phyloP scores from a whole-genome alignment of 92 coral and sea anemone species.

The Ricordea florida region DNA sequence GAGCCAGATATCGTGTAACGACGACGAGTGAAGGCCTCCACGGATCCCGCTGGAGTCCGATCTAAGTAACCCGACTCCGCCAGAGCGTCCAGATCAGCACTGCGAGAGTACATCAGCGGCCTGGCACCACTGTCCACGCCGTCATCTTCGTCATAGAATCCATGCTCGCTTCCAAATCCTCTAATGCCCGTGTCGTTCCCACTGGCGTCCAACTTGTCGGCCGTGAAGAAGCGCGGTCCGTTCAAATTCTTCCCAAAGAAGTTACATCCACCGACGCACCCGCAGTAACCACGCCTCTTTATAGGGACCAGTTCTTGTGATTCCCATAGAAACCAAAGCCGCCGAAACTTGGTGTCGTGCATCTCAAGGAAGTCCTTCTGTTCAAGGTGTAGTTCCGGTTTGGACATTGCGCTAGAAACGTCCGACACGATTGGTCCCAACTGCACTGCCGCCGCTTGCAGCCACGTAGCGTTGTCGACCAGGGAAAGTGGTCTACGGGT shows the following conservation, averaged over 20 bases:
- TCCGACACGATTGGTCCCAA: constrained; percentile 92
- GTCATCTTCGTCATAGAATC: constrained; percentile 86
- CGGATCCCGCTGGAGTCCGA: constrained; percentile 79
- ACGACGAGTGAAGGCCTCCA: constrained; percentile 91
- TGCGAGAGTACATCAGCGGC: constrained; percentile 88
- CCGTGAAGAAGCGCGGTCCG: constrained; percentile 85
- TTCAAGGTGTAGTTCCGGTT: constrained; percentile 54
- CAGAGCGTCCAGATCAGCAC: constrained; percentile 63
- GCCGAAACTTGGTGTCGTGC: constrained; percentile 79
- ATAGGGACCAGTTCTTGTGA: constrained; percentile 43
- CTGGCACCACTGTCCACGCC: constrained; percentile 70
- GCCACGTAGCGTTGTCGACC: constrained; percentile 86
- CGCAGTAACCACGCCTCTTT: constrained; percentile 75
- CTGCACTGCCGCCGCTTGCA: constrained; percentile 85
- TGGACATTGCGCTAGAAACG: constrained; percentile 66
- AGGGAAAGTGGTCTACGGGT: constrained; percentile 77
- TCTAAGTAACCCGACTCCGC: constrained; percentile 73
- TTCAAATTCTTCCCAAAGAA: constrained; percentile 92
- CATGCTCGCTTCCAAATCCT: constrained; percentile 77
- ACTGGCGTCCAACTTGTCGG: constrained; percentile 95
- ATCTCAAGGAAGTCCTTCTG: constrained; percentile 89
- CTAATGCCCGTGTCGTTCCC: constrained; percentile 82
- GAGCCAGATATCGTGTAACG: constrained; percentile 83
- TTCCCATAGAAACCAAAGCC: constrained; percentile 98
- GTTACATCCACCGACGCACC: constrained; percentile 96